Conservation (phyloP, 2,888 invertebrate species). For the Ischnus inquisitorius region DNA sequence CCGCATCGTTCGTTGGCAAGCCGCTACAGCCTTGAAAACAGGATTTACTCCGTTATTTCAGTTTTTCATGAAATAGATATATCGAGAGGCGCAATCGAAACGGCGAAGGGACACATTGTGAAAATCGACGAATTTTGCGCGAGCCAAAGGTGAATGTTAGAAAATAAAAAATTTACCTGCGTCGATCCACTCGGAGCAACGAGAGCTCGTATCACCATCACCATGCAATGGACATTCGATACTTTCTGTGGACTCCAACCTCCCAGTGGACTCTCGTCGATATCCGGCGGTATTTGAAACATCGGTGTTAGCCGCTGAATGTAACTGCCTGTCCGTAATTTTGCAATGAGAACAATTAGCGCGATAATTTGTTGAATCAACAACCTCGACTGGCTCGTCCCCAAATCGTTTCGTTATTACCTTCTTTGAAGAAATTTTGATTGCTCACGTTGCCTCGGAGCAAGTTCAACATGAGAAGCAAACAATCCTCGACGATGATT, state of each 20-base stretch:
- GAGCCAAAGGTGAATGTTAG: not conserved
- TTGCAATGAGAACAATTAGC: slow-evolving; percentile 14
- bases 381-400: too few species aligned
- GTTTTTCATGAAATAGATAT: not conserved
- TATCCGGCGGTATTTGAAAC: slow-evolving; percentile 92
- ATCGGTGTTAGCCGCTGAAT: slow-evolving; percentile 96
- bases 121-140: not conserved
- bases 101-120: too few species aligned
- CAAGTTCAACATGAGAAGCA: slow-evolving; percentile 96
- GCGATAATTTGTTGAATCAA: not conserved
- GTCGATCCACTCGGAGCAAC: slow-evolving; percentile 97
- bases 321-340: slow-evolving; percentile 89
- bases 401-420: slow-evolving; percentile 75
- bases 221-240: slow-evolving; percentile 96
- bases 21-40: slow-evolving; percentile 79
- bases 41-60: not conserved
- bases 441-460: slow-evolving; percentile 98
- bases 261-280: slow-evolving; percentile 87
- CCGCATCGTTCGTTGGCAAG: slow-evolving; percentile 96
- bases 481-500: slow-evolving; percentile 99
- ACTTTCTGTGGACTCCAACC: slow-evolving; percentile 98
- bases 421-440: slow-evolving; percentile 99
- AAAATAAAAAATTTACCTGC: slow-evolving; percentile 88
- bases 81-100: too few species aligned
- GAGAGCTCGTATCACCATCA: slow-evolving; percentile 95